Conservation (phyloP, 1,140 invertebrate species). For the Heliconius eleuchia region DNA sequence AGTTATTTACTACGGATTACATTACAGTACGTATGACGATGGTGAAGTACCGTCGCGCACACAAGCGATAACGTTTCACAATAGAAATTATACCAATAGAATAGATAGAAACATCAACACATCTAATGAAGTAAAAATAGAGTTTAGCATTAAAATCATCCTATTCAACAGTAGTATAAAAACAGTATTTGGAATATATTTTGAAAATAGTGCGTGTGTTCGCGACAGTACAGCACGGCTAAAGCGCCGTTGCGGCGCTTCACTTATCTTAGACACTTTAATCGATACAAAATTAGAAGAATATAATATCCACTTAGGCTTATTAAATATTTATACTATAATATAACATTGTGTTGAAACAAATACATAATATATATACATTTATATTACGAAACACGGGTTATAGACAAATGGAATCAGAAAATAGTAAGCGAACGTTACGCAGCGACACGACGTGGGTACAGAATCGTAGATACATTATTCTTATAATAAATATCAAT, state of each 20-base stretch:
- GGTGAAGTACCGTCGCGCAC: slow-evolving; percentile 35
- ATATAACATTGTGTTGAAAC: slow-evolving; percentile 69
- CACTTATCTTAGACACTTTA: slow-evolving; percentile 45
- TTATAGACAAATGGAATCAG: slow-evolving; percentile 32
- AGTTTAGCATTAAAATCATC: neutral
- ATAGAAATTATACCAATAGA: slow-evolving; percentile 6
- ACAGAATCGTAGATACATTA: slow-evolving; percentile 24
- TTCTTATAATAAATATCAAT: slow-evolving; percentile 18
- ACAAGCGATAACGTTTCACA: neutral
- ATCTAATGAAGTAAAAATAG: slow-evolving; percentile 12
- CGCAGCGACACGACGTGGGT: slow-evolving; percentile 27
- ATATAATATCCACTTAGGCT: slow-evolving; percentile 80
- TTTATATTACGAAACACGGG: slow-evolving; percentile 39
- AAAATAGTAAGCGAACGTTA: slow-evolving; percentile 29
- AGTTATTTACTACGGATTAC: slow-evolving; percentile 64
- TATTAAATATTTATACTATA: slow-evolving; percentile 75
- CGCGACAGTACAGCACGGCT: slow-evolving; percentile 7
- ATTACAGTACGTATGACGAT: slow-evolving; percentile 67
- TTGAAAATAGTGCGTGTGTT: neutral
- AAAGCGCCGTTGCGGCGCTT: slow-evolving; percentile 28
- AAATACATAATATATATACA: slow-evolving; percentile 70
- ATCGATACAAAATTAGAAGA: slow-evolving; percentile 80
- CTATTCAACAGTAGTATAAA: slow-evolving; percentile 7
- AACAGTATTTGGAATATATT: slow-evolving; percentile 12
- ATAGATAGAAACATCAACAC: slow-evolving; percentile 1